These are phyloP conservation scores for Perca flavescens DNA, from an alignment of 2,113 vertebrate genomes.

Conservation along the genomic window DNA sequence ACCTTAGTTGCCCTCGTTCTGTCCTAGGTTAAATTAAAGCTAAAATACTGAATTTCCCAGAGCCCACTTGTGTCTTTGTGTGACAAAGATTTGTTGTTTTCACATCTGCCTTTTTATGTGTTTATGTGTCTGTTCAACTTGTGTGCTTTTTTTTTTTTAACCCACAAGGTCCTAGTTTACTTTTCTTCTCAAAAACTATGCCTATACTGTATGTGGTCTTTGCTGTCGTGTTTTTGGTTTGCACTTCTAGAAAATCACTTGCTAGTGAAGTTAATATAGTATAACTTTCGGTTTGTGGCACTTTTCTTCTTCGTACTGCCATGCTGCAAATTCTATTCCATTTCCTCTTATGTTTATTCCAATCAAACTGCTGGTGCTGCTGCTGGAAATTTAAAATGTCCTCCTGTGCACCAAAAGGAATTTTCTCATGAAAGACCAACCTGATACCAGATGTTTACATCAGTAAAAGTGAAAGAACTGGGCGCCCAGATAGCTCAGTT, in stretches of 20 bases:
- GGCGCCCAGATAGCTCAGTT: too few relatives aligned
- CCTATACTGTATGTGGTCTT: background rate
- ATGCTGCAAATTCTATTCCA: constrained; percentile 24
- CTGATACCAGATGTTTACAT: constrained; percentile 44
- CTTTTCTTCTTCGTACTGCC: constrained; percentile 3
- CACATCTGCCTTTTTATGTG: constrained; percentile 17
- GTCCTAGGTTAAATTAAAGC: constrained; percentile 43
- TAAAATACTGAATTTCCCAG: constrained; percentile 33
- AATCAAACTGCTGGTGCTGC: constrained; percentile 39
- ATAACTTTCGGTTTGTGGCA: background rate
- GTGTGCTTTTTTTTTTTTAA: background rate
- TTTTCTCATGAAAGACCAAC: constrained; percentile 30
- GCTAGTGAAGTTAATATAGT: background rate
- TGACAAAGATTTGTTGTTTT: constrained; percentile 15
- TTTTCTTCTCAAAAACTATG: background rate
- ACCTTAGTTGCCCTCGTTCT: constrained; percentile 59
- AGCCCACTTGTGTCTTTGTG: constrained; percentile 10
- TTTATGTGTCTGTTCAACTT: background rate
- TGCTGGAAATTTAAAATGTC: constrained; percentile 51
- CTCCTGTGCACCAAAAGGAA: constrained; percentile 19
- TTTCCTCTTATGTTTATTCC: constrained; percentile 39
- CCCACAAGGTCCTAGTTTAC: background rate
- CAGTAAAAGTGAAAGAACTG: constrained; percentile 13
- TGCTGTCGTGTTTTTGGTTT: background rate
- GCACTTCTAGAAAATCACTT: background rate